A percentile compares a stretch with the other conserved stretches of the same genome.
phyloP scores from a whole-genome alignment of 2,888 invertebrate species.

The Acronicta psi region DNA sequence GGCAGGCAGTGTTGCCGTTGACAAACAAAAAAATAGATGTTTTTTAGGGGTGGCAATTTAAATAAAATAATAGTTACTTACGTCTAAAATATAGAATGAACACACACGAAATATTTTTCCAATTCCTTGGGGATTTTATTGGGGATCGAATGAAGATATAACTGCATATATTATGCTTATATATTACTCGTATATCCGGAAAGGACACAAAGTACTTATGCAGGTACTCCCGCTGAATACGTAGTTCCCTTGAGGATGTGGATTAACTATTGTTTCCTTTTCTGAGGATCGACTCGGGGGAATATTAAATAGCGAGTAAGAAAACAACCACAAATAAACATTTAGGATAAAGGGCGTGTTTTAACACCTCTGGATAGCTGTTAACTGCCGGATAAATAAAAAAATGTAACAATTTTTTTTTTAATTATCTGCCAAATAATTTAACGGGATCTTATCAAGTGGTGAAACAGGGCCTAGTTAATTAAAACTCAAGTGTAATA shows the following conservation, averaged over 20 bases:
- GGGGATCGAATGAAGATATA: constrained; percentile 21
- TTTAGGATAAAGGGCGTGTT: neutral
- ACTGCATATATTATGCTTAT: constrained; percentile 22
- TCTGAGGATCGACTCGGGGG: constrained; percentile 7
- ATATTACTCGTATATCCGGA: constrained; percentile 10
- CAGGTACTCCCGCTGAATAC: constrained; percentile 21
- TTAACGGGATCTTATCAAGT: no score
- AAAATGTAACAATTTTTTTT: no score
- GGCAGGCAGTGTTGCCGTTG: no score
- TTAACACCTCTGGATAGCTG: no score
- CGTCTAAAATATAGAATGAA: neutral
- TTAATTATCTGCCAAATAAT: no score
- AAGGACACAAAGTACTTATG: constrained; percentile 39
- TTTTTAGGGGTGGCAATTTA: no score
- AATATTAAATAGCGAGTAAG: constrained; percentile 13
- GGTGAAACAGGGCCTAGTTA: no score
- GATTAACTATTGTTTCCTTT: constrained; percentile 37
- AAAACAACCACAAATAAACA: neutral
- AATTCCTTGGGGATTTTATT: constrained; percentile 13
- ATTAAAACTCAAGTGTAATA: no score
- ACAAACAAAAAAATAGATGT: no score
- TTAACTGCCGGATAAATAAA: no score
- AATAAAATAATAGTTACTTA: no score
- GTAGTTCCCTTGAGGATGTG: constrained; percentile 18
- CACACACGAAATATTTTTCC: neutral